phyloP scores from a whole-genome alignment of 2,888 invertebrate species.

The Ceraclea dissimilis region DNA sequence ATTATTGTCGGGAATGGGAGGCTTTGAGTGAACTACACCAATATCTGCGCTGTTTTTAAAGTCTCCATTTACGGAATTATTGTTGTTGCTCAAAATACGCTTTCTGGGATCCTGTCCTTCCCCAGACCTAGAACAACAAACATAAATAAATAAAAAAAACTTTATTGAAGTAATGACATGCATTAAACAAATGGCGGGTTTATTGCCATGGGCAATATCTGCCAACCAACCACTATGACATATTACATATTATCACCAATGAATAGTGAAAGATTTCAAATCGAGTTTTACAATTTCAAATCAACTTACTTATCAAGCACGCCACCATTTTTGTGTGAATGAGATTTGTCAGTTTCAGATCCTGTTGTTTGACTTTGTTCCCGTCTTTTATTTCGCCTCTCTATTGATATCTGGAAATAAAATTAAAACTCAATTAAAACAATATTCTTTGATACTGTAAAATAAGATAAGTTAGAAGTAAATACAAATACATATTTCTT shows the following conservation, averaged over 20 bases:
- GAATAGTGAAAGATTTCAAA: background rate
- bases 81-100: constrained; percentile 28
- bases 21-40: constrained; percentile 37
- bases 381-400: constrained; percentile 60
- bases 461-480: no score
- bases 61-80: constrained; percentile 35
- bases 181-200: no score
- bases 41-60: constrained; percentile 38
- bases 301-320: constrained; percentile 37
- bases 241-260: background rate
- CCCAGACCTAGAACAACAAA: constrained; percentile 29
- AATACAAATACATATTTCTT: background rate
- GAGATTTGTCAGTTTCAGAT: constrained; percentile 73
- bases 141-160: constrained; percentile 3
- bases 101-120: constrained; percentile 29
- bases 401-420: constrained; percentile 53
- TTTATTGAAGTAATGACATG: no score
- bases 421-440: background rate
- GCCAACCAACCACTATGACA: no score
- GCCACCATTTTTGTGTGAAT: constrained; percentile 57
- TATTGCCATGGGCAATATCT: no score
- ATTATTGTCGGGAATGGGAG: constrained; percentile 37
- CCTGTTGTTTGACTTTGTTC: constrained; percentile 62
- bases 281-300: no score
- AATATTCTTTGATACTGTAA: no score